A percentile compares a stretch with the other conserved stretches of the same genome.
phyloP scores from a whole-genome alignment of 2,113 vertebrate species.

The Synchiropus splendidus region DNA sequence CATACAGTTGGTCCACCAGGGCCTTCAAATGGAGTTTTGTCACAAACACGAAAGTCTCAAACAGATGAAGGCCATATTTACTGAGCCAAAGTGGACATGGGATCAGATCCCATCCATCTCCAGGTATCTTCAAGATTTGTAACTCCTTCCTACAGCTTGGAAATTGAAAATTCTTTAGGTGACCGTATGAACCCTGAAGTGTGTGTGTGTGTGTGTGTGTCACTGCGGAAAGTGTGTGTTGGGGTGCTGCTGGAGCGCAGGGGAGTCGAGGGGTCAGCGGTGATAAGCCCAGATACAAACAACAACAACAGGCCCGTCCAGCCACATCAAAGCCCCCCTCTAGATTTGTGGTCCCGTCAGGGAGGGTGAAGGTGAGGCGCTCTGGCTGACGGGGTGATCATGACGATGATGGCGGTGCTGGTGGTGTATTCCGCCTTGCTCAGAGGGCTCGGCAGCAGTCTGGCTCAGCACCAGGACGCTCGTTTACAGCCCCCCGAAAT shows the following conservation, averaged over 20 bases:
- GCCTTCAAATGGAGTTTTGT: no score
- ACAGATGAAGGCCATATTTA: no score
- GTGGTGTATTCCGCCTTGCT: slow-evolving; percentile 2
- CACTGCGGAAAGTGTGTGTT: background rate
- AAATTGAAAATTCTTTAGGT: no score
- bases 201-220: no score
- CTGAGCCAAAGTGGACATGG: no score
- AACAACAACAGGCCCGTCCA: slow-evolving; percentile 68
- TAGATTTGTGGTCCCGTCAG: slow-evolving; percentile 21
- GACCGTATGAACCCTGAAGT: no score
- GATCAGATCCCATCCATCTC: no score
- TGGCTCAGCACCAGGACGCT: slow-evolving; percentile 23
- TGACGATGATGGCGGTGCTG: no score
- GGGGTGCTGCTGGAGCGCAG: background rate
- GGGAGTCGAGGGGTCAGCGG: background rate
- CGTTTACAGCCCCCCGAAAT: slow-evolving; percentile 41
- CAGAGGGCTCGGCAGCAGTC: slow-evolving; percentile 38
- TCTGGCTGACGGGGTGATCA: background rate
- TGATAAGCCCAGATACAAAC: slow-evolving; percentile 70
- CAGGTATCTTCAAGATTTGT: no score
- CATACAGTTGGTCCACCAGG: no score
- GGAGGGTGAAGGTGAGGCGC: background rate
- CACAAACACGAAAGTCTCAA: no score
- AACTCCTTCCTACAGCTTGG: no score
- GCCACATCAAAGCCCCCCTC: slow-evolving; percentile 75